Evolutionary conservation across 1,140 invertebrate genomes (phyloP).

Genomic region (Dendroctonus valens): DNA sequence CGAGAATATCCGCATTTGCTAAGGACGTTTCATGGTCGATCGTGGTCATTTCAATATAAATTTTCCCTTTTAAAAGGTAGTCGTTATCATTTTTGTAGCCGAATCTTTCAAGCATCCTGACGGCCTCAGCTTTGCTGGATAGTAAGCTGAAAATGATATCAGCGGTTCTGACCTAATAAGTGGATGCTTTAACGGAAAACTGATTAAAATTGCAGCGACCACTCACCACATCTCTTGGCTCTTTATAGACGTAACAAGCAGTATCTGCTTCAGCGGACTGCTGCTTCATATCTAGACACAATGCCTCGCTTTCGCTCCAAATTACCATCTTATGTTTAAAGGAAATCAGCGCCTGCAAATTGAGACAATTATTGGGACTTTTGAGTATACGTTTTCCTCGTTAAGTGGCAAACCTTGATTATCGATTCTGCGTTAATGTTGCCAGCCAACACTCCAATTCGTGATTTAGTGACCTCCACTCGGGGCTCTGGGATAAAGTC

Average conservation of each 20-base stretch:
- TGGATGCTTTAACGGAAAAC: not conserved
- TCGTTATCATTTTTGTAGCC: constrained; percentile 79
- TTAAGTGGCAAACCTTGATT: not conserved
- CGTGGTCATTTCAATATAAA: constrained; percentile 95
- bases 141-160: constrained; percentile 96
- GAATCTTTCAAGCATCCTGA: constrained; percentile 96
- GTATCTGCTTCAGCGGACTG: not conserved
- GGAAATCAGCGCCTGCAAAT: constrained; percentile 73
- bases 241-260: not conserved
- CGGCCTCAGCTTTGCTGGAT: constrained; percentile 85
- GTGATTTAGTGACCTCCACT: not conserved
- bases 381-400: not conserved
- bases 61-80: constrained; percentile 66
- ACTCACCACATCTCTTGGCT: constrained; percentile 47
- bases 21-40: constrained; percentile 91
- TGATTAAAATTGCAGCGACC: not conserved
- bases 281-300: constrained; percentile 50
- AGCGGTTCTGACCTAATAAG: constrained; percentile 57
- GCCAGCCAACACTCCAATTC: constrained; percentile 4
- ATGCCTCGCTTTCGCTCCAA: constrained; percentile 89
- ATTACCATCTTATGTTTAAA: constrained; percentile 90
- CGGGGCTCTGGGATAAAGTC: not conserved
- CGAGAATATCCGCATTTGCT: constrained; percentile 88
- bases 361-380: not conserved
- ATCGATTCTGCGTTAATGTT: constrained; percentile 1